Base-by-base conservation (phyloP, 2,888 invertebrate genomes). In the Bombyx huttoni region DNA sequence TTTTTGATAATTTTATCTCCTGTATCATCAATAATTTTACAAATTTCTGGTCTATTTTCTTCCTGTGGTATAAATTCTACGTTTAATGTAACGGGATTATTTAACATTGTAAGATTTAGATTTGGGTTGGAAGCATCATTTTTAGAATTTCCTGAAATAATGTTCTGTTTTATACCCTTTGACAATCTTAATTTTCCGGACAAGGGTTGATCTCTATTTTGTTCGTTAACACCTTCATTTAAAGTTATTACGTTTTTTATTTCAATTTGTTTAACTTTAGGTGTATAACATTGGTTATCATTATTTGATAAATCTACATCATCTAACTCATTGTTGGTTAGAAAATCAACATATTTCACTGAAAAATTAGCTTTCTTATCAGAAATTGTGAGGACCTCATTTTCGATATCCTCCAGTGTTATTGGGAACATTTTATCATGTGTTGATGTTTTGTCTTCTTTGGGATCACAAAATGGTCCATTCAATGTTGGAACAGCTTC, bases 401-500 rank as follows among this genome's bases (percentile, higher is more conserved):
- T 77, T 59, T 87, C 87, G 60, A 80, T 82, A 53, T 84, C 81
- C 63, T 83, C 81, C 52, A 72, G 55, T 50, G 73, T 65, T 52
- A 84, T 74, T 13, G 71, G 65, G 51, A 68, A 70, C 13, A 60
- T 50, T 56, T 70, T 73, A 46, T 53, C 47, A 54, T 53, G 24
- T 52, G 53, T 57, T 8, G 34, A 53, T 47, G 53, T 54, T 50
- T 52, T 51, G 55, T 58, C 63, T 53, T 67, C 65, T 53, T 53
- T 67, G 34, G 67, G 49, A 57, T 74, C 70, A 70, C 81, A 83
- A 56, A 61, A 75, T 34, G 84, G 83, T 34, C 87, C 86, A 73
- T 80, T 80, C 64, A 89, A 66, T 48, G 90, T 90, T 49, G 91
- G 91, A 50, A 91, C 70, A 47, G 91, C 91, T 65, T 81, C 77